These are phyloP conservation scores for Leptestheria dahalacensis DNA, from an alignment of 1,140 invertebrate species.

Conservation along the genomic window DNA sequence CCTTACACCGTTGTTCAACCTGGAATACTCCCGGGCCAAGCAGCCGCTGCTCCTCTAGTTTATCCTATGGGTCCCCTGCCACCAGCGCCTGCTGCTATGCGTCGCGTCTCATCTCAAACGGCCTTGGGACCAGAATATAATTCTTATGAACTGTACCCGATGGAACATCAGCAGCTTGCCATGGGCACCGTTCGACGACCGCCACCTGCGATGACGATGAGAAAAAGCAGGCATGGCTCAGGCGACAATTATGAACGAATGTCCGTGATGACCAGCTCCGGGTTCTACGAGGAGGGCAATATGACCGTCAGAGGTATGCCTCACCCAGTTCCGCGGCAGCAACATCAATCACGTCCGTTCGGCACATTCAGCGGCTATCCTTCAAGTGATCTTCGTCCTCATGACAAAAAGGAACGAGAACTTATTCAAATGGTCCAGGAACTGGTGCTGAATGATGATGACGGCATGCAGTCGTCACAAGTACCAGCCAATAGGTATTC, in stretches of 20 bases:
- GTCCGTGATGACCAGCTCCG: no score
- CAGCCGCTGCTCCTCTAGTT: background rate
- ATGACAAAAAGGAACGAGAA: constrained; percentile 76
- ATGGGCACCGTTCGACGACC: no score
- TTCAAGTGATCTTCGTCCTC: constrained; percentile 31
- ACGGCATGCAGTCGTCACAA: constrained; percentile 40
- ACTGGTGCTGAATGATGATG: constrained; percentile 63
- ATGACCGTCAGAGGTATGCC: background rate
- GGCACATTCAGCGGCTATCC: constrained; percentile 23
- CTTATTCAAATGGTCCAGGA: constrained; percentile 81
- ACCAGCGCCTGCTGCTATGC: no score
- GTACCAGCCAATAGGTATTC: constrained; percentile 23
- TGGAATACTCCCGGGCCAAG: background rate
- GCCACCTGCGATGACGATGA: background rate
- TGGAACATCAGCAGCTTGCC: no score
- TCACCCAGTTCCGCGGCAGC: constrained; percentile 36
- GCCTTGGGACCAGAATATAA: no score
- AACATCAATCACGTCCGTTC: constrained; percentile 25
- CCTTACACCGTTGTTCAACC: background rate
- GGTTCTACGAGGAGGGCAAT: background rate
- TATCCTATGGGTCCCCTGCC: no score
- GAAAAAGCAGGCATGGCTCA: background rate
- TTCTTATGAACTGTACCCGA: no score
- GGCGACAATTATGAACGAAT: background rate
- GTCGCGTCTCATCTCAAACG: no score